Evolutionary conservation across 2,113 vertebrate genomes (phyloP), one percentile per base, ranked within the genome.

Genomic region (Boleophthalmus pectinirostris): DNA sequence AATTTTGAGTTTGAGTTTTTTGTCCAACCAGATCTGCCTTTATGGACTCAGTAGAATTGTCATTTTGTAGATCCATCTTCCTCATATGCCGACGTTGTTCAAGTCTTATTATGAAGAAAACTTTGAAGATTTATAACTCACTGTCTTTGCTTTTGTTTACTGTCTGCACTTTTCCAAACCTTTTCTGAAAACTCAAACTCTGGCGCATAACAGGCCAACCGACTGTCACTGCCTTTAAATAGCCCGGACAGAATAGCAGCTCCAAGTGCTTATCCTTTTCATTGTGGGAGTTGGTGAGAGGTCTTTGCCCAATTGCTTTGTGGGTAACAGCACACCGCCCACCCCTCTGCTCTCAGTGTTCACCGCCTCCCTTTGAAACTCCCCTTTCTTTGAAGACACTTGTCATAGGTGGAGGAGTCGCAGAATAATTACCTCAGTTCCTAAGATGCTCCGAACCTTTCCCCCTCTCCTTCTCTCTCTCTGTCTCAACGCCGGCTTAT

Each of bases 401-500:
- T 89, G 88, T 92, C 90, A 92, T 88, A 93, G 91, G 89, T 92
- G 91, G 89, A 90, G 84, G 85, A 90, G 87, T 85, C 68, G 72
- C 24, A 43, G 82, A 90, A 90, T 92, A 92, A 93, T 93, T 92
- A 93, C 89, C 77, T 90, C 82, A n/a, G 76, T 70, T 83, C 85
- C 78, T 61, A 78, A 63, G 81, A 87, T 69, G 77, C 77, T 14
- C 33, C 5, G 12, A 56, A 56, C 23, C 23, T 25, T 54, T 20
- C n/a, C 51, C 4, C n/a, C 49, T 3, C 49, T 20, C 16, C 0
- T 68, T 66, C 66, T 78, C 69, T 57, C 70, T 76, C 56, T 72
- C 68, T 73, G 67, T 83, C 53, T 53, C 51, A 57, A 63, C 66
- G 53, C 11, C 63, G 68, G 65, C 66, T 5, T 38, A 72, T 56